phyloP scores from a whole-genome alignment of 2,888 invertebrate genomes.

The Quadroppia sp. region DNA sequence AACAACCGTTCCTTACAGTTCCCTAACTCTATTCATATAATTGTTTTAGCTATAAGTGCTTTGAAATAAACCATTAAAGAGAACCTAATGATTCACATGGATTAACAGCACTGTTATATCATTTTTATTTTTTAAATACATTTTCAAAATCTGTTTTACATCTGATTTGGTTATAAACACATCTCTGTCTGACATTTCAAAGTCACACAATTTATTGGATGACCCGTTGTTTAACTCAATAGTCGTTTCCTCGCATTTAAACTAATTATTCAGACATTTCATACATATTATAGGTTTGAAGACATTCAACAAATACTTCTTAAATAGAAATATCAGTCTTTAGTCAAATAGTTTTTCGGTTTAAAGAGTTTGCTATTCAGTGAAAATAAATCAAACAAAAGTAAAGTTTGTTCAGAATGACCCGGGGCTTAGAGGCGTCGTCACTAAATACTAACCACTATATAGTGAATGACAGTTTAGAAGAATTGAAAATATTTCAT shows the following conservation, averaged over 20 bases:
- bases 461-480: neutral
- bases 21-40: neutral
- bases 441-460: neutral
- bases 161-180: neutral
- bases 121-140: neutral
- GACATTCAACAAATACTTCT: too few relatives aligned
- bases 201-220: neutral
- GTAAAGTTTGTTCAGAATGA: neutral
- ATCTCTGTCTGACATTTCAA: neutral
- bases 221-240: too few relatives aligned
- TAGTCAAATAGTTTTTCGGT: too few relatives aligned
- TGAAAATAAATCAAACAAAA: neutral
- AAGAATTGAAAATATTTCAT: neutral
- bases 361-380: neutral
- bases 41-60: neutral
- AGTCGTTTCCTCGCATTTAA: too few relatives aligned
- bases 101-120: neutral
- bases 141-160: neutral
- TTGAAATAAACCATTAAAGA: neutral
- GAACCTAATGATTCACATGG: constrained; percentile 6
- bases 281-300: too few relatives aligned
- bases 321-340: too few relatives aligned
- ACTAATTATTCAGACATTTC: too few relatives aligned
- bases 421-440: constrained; percentile 9
- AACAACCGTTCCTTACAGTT: neutral